Base-by-base conservation (phyloP, 2,113 vertebrate genomes). In the Tetrao urogallus region DNA sequence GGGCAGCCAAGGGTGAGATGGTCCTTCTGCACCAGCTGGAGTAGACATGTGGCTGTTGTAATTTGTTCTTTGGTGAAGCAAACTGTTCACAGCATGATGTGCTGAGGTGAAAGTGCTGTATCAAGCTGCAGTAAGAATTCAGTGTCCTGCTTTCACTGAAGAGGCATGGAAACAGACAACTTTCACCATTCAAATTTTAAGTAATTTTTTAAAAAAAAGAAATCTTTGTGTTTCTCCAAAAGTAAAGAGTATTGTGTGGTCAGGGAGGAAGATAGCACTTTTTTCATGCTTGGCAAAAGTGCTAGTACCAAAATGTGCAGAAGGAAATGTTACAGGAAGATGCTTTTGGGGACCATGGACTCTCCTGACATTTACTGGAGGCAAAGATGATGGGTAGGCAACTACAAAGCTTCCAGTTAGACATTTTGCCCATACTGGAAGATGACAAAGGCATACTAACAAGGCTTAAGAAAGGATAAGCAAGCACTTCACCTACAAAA, bases 141-240 rank as follows among this genome's bases (percentile, higher is more conserved):
- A 90, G 61, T 61, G 40, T 91, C 94, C 90, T 92, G 87, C 88
- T 88, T 82, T 92, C 64, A 90, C 93, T 92, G 88, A 95, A 24
- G 63, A 17, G 50, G 40, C 72, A 66, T 85, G 79, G 93, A 97
- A 66, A 95, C 93, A 94, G 57, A 86, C 9, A 67, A 94, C 84
- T 88, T 94, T 94, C 94, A 93, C 67, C 82, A 94, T 92, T 77
- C 92, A 91, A 81, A 96, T 94, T 93, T 94, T 50, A 74, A 79
- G 38, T n/a, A 69, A 60, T 19, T 38, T 52, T 1, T n/a, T n/a
- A n/a, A n/a, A 45, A 66, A 78, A 89, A 69, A 52, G 25, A 63
- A 8, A 67, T 11, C 4, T 38, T 60, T 50, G 25, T 30, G 8
- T 52, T 25, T 81, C 34, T 82, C 42, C 10, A 81, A 88, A 89